Conservation (phyloP, 2,113 vertebrate species). For the Brachypodius melanocephalos region DNA sequence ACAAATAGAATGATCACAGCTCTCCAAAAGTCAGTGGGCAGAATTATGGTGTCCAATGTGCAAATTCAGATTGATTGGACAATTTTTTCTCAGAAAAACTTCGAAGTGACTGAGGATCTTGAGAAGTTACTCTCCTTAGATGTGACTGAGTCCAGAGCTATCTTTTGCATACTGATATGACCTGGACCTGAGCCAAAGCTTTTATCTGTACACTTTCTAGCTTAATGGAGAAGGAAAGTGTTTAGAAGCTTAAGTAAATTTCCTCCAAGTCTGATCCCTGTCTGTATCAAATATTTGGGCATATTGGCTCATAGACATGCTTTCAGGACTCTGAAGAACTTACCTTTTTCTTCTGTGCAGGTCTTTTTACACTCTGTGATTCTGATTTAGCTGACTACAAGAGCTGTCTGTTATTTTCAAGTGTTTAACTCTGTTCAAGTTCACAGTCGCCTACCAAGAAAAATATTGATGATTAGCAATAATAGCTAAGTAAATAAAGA, state of each 20-base stretch:
- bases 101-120: not conserved
- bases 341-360: not conserved
- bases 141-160: not conserved
- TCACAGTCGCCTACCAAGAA: not conserved
- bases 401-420: not conserved
- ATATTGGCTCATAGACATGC: not conserved
- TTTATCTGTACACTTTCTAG: not conserved
- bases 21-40: not conserved
- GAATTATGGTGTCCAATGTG: not conserved
- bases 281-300: not conserved
- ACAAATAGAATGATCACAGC: not conserved
- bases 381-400: not conserved
- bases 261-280: not conserved
- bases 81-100: not conserved
- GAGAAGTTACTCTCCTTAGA: not conserved
- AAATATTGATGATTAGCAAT: not conserved
- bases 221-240: not conserved
- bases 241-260: not conserved
- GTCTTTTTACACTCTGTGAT: not conserved
- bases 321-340: not conserved
- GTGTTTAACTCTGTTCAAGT: not conserved
- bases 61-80: not conserved
- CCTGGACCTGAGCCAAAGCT: not conserved
- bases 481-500: not conserved
- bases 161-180: not conserved